These are phyloP conservation scores for Brevimyrus niger DNA, from an alignment of 2,113 vertebrate genomes.

Conservation along the genomic window DNA sequence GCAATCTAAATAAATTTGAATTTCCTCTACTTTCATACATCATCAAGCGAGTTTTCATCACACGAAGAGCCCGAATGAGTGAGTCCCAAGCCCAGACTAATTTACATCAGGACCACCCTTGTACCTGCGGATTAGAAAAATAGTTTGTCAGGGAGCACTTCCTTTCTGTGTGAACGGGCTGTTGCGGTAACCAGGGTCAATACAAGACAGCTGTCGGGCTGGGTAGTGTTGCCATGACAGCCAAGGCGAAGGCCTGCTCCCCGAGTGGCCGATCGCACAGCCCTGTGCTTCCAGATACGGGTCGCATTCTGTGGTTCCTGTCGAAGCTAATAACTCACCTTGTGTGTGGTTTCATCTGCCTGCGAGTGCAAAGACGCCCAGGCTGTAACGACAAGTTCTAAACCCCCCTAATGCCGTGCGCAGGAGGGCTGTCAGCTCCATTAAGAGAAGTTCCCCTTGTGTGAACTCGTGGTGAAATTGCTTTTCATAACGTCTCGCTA, in stretches of 20 bases:
- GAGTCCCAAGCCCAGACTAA: not conserved
- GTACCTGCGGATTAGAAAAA: not conserved
- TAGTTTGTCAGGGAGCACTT: not conserved
- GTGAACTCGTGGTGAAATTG: not conserved
- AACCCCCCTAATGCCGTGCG: not conserved
- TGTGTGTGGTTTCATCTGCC: not conserved
- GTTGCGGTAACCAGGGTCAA: slow-evolving; percentile 32
- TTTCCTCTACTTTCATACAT: not conserved
- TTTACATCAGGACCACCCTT: not conserved
- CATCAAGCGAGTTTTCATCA: not conserved
- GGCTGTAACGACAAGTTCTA: not conserved
- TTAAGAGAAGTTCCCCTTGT: not conserved
- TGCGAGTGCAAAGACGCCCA: not conserved
- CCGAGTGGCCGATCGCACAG: slow-evolving; percentile 27
- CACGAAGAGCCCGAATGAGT: not conserved
- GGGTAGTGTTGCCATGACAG: slow-evolving; percentile 46
- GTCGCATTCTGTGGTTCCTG: not conserved
- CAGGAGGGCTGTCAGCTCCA: not conserved
- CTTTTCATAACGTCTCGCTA: not conserved
- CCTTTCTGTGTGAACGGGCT: slow-evolving; percentile 31
- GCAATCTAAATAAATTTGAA: not conserved
- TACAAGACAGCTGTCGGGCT: slow-evolving; percentile 38
- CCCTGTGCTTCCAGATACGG: slow-evolving; percentile 29
- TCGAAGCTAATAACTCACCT: not conserved
- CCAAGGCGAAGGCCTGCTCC: slow-evolving; percentile 28